Evolutionary conservation across 2,113 vertebrate genomes (phyloP).

Genomic region (Burhinus oedicnemus): DNA sequence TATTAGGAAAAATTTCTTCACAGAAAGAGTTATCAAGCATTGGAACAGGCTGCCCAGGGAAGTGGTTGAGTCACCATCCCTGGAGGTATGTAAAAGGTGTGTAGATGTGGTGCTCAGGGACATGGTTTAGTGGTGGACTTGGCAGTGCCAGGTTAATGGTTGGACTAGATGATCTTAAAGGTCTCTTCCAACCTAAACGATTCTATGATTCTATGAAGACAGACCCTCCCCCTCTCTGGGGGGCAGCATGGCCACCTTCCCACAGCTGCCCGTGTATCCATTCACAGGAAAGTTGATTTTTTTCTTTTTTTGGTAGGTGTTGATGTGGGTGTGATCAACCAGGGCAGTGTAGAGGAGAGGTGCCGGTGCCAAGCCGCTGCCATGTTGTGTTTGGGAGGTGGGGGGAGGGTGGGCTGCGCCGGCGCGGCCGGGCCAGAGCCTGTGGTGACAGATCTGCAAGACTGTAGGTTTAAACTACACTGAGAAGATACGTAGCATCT

Average conservation of each 20-base stretch:
- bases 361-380: rapidly evolving
- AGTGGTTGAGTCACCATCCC: neutral
- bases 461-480: rapidly evolving
- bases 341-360: neutral
- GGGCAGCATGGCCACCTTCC: too few species aligned
- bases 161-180: neutral
- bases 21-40: neutral
- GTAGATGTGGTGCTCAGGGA: neutral
- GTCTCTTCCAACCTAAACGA: neutral
- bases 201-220: neutral
- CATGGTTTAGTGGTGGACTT: neutral
- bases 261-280: rapidly evolving
- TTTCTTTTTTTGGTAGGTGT: neutral
- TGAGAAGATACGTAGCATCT: neutral
- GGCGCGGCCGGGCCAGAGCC: rapidly evolving
- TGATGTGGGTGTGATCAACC: neutral
- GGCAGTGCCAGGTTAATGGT: neutral
- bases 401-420: too few species aligned
- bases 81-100: neutral
- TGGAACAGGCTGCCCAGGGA: neutral
- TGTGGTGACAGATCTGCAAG: neutral
- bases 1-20: neutral
- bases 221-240: rapidly evolving
- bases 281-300: neutral
- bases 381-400: rapidly evolving